Evolutionary conservation across 1,140 invertebrate species (phyloP), one percentile per base, ranked within the genome.

Genomic region (Orchesella cincta): DNA sequence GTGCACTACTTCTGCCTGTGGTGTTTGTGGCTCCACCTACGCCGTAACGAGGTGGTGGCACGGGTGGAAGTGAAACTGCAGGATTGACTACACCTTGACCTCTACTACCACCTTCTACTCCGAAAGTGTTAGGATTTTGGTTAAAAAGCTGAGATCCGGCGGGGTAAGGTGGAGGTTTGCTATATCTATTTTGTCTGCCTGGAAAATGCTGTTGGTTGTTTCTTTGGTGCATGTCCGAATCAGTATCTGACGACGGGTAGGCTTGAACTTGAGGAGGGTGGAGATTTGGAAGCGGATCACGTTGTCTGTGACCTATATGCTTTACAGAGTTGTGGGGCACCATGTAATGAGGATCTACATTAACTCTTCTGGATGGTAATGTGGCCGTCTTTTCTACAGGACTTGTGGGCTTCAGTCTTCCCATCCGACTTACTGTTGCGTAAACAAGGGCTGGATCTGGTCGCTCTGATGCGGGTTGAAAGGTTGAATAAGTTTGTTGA

Each of bases 11-110:
- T 57, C 28, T 29, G 8, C 28, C 26, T 62, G 26, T n/a, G 12
- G 26, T 26, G 12, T 8, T 18, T n/a, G 54, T 5, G 8, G 54
- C 26, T 62, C 3, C 3, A 16, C 8, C 26, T 62, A 12, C 5
- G 54, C 26, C 54, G 62, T 31, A 67, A 31, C 62, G 62, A n/a
- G 62, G 62, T 31, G 62, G 62, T 67, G 62, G 28, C 26, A 67
- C 62, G n/a, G 62, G 62, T 16, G 62, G 62, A n/a, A n/a, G 52
- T 57, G 52, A 20, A 46, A 20, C 8, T 12, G 39, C 8, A 46
- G 39, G 20, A 46, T 8, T 12, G 39, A 46, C 20, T 46, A 20
- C 8, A 46, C 8, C 39, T 46, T 8, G 39, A 46, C 8, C 8
- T 46, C 20, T 46, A 8, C 39, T 46, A 8, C 39, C 39, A 46